Percentiles rank a stretch among this genome's conserved stretches.
Evolutionary conservation across 1,140 invertebrate genomes (phyloP).

Genomic region (Phocides pigmalion): DNA sequence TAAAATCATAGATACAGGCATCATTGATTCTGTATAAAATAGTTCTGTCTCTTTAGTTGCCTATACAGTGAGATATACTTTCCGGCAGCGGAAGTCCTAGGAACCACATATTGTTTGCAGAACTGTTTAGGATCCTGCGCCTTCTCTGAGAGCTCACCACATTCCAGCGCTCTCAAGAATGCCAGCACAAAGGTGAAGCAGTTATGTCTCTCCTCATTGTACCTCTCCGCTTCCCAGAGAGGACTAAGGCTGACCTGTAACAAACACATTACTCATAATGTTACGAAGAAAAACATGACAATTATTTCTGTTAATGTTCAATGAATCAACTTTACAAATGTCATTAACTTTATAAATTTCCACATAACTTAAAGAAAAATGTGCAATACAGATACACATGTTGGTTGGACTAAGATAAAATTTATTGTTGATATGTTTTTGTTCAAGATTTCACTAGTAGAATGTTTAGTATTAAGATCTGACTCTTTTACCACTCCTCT

Average conservation of each 20-base stretch:
- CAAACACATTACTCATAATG: slow-evolving; percentile 6
- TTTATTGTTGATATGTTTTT: no score
- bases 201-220: slow-evolving; percentile 89
- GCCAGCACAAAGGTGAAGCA: slow-evolving; percentile 92
- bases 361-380: no score
- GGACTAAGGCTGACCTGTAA: slow-evolving; percentile 85
- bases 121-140: slow-evolving; percentile 87
- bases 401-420: no score
- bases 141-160: slow-evolving; percentile 86
- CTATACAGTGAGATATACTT: slow-evolving; percentile 93
- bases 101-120: slow-evolving; percentile 91
- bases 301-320: no score
- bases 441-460: no score
- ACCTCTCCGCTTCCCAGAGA: slow-evolving; percentile 87
- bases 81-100: slow-evolving; percentile 89
- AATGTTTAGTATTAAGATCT: no score
- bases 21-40: slow-evolving; percentile 79
- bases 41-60: slow-evolving; percentile 84
- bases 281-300: slow-evolving; percentile 6
- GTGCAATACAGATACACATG: no score
- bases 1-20: slow-evolving; percentile 39
- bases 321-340: no score
- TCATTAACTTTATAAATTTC: no score
- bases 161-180: slow-evolving; percentile 87
- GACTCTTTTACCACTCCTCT: no score